Evolutionary conservation across 2,888 invertebrate genomes (phyloP), one percentile per base, ranked within the genome.

Genomic region (Dermolepida albohirtum): DNA sequence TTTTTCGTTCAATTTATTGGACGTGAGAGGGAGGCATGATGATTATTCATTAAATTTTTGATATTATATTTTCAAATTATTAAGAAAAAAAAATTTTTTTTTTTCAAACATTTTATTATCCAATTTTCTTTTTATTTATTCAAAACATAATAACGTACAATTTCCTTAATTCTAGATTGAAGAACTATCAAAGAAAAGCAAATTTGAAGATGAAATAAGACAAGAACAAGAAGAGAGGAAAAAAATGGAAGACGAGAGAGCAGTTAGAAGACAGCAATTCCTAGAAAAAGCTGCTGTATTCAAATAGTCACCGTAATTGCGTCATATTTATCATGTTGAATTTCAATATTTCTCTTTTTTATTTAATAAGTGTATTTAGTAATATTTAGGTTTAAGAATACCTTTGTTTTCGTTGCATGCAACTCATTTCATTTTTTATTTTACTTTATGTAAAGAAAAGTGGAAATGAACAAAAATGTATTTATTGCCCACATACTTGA

Each of bases 171-270:
- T 84, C 39, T 81, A 92, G 90, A 97, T 97, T 77, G 93, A 93
- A 78, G 92, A 95, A 78, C 88, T 95, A 71, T 84, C 91, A 8
- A 90, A 91, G 77, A 88, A 90, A 67, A 94, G 91, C 79, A 95
- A 95, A 85, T 97, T 97, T 83, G 96, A 96, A 79, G 90, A 92
- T 74, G 97, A 97, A 84, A 96, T 97, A 72, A 89, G 93, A 69
- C 90, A 92, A 82, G 97, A 97, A 80, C 96, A 97, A 80, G 96
- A 96, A 78, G 94, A 96, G 77, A 89, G 93, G 75, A 91, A 92
- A 72, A 87, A 90, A 63, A 88, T 92, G 77, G 94, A 94, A 66
- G 95, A 96, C 79, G 95, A 96, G 75, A 92, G 90, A 77, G 92
- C 92, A 22, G 85, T 89, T 70, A 87, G 96, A 73, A 89, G 91